phyloP scores from a whole-genome alignment of 2,888 invertebrate species.

The Corbicula japonica region DNA sequence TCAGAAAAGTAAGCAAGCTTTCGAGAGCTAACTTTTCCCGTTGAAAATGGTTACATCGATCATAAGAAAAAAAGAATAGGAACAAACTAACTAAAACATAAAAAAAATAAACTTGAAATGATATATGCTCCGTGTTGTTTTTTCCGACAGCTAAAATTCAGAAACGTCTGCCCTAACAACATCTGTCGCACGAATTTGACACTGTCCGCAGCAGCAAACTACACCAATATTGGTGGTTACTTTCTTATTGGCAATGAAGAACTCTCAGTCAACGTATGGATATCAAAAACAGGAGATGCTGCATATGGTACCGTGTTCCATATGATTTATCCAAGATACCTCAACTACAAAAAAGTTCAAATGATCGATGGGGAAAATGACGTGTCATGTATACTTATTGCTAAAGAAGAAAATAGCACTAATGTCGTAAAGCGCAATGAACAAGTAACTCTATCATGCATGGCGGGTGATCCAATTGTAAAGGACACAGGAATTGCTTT shows the following conservation, averaged over 20 bases:
- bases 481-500: conserved; percentile 46
- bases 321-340: conserved; percentile 62
- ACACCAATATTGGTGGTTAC: conserved; percentile 36
- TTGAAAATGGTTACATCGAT: no score
- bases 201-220: conserved; percentile 45
- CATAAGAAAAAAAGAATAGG: no score
- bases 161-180: conserved; percentile 69
- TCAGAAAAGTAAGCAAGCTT: no score
- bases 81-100: no score
- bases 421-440: conserved; percentile 3
- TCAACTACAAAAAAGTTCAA: conserved; percentile 56
- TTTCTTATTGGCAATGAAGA: conserved; percentile 69
- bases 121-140: not conserved
- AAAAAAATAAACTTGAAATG: not conserved
- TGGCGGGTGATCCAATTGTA: conserved; percentile 53
- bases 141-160: conserved; percentile 65
- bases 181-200: conserved; percentile 69
- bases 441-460: conserved; percentile 32
- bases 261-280: conserved; percentile 62
- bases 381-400: conserved; percentile 38
- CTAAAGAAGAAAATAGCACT: not conserved
- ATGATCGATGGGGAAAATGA: conserved; percentile 49
- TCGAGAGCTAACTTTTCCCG: no score
- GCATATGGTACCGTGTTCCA: conserved; percentile 70
- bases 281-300: conserved; percentile 74